phyloP scores from a whole-genome alignment of 2,888 invertebrate genomes.

The Synanthedon formicaeformis region DNA sequence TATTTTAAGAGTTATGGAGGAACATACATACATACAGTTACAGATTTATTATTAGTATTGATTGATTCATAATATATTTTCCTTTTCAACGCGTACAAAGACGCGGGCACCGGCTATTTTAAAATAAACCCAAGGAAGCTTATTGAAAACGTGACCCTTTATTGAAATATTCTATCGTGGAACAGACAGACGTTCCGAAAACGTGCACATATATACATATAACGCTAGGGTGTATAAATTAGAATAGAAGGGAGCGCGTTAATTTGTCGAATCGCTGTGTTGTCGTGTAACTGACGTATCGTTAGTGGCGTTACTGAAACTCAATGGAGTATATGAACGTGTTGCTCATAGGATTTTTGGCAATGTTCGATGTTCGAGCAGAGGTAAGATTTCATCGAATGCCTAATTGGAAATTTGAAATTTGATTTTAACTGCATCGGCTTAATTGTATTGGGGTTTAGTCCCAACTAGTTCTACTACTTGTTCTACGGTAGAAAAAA shows the following conservation, averaged over 20 bases:
- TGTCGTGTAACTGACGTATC: conserved; percentile 11
- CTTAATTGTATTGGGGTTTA: too few relatives aligned
- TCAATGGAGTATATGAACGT: conserved; percentile 18
- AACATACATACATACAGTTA: too few relatives aligned
- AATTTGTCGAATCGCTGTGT: conserved; percentile 17
- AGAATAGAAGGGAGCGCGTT: conserved; percentile 11
- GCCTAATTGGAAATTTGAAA: conserved; percentile 22
- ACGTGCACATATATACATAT: background rate
- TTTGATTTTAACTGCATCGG: background rate
- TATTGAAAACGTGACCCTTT: too few relatives aligned
- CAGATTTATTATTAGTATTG: too few relatives aligned
- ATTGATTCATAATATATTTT: too few relatives aligned
- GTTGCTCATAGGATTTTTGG: conserved; percentile 17
- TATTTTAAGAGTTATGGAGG: too few relatives aligned
- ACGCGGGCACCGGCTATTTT: too few relatives aligned
- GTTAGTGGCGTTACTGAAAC: conserved; percentile 9
- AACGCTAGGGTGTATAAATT: conserved; percentile 9
- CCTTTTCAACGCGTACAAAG: too few relatives aligned
- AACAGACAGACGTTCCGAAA: background rate
- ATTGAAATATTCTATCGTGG: too few relatives aligned
- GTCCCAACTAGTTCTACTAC: too few relatives aligned
- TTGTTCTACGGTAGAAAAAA: too few relatives aligned
- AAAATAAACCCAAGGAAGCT: too few relatives aligned
- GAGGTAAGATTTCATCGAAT: conserved; percentile 11
- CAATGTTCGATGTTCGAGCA: conserved; percentile 6